These are phyloP conservation scores for Peucedramus taeniatus DNA, from an alignment of 2,113 vertebrate species.

Conservation along the genomic window DNA sequence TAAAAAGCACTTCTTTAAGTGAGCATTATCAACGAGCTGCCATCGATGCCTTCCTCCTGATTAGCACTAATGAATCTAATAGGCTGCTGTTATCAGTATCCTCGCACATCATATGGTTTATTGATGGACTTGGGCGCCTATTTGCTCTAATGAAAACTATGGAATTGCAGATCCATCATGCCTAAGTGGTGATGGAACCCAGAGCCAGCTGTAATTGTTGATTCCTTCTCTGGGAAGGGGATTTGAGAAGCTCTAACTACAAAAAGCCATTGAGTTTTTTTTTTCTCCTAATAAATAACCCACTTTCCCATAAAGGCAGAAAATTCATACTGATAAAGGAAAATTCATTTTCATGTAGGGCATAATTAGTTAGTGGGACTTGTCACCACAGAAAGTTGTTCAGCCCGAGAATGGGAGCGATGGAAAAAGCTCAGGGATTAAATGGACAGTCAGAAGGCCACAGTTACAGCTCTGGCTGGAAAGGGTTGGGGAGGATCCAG, in stretches of 20 bases:
- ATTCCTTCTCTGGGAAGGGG: background rate
- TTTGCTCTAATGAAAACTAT: constrained; percentile 56
- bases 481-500: background rate
- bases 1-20: background rate
- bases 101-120: constrained; percentile 34
- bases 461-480: background rate
- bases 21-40: background rate
- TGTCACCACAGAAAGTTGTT: background rate
- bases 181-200: constrained; percentile 44
- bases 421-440: background rate
- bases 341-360: background rate
- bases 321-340: background rate
- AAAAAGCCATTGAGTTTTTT: background rate
- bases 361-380: background rate
- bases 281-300: background rate
- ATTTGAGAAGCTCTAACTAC: background rate
- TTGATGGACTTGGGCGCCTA: constrained; percentile 55
- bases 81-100: constrained; percentile 38
- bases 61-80: constrained; percentile 62
- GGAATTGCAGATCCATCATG: constrained; percentile 58
- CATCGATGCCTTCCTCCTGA: constrained; percentile 29
- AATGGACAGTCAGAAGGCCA: background rate
- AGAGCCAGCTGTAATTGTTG: constrained; percentile 44
- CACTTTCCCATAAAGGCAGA: background rate
- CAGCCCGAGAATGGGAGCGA: background rate